These are phyloP conservation scores for Poeciliopsis gracilis DNA, from an alignment of 2,797 vertebrate genomes.

Conservation along the genomic window DNA sequence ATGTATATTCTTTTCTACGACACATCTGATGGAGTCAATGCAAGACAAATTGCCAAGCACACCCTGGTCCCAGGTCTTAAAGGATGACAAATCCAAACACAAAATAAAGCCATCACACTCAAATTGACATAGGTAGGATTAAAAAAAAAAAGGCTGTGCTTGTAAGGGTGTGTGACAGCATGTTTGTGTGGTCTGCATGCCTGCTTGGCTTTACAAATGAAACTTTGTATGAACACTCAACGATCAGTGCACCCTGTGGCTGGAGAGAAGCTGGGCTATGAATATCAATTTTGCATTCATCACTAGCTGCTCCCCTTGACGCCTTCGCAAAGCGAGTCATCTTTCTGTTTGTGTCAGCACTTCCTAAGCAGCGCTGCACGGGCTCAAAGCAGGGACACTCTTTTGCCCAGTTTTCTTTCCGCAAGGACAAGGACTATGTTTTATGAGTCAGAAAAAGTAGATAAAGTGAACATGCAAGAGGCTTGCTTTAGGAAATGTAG, in stretches of 20 bases:
- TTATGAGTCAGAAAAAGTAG: constrained; percentile 27
- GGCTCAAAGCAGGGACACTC: constrained; percentile 62
- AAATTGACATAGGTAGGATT: constrained; percentile 37
- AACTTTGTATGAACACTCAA: constrained; percentile 71
- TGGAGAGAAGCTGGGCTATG: constrained; percentile 65
- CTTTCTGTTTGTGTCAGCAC: constrained; percentile 78
- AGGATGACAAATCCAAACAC: constrained; percentile 37
- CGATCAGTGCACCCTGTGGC: constrained; percentile 65
- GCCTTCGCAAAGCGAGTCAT: constrained; percentile 69
- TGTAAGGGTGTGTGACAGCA: constrained; percentile 13
- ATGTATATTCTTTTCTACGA: constrained; percentile 7
- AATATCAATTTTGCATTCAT: constrained; percentile 77
- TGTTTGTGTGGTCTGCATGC: constrained; percentile 42
- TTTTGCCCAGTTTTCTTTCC: constrained; percentile 52
- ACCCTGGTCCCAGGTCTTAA: constrained; percentile 32
- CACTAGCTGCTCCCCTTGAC: constrained; percentile 49
- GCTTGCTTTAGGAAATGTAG: constrained; percentile 23
- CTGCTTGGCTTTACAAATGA: constrained; percentile 68
- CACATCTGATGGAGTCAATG: constrained; percentile 33
- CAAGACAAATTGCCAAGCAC: constrained; percentile 42
- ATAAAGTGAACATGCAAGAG: constrained; percentile 13
- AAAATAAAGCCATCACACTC: constrained; percentile 67
- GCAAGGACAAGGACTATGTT: constrained; percentile 56
- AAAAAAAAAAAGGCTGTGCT: constrained; percentile 16
- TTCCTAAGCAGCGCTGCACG: constrained; percentile 52